Percentiles rank a stretch among this genome's conserved stretches.
phyloP scores from a whole-genome alignment of 2,888 invertebrate species.

The Seira ritae region DNA sequence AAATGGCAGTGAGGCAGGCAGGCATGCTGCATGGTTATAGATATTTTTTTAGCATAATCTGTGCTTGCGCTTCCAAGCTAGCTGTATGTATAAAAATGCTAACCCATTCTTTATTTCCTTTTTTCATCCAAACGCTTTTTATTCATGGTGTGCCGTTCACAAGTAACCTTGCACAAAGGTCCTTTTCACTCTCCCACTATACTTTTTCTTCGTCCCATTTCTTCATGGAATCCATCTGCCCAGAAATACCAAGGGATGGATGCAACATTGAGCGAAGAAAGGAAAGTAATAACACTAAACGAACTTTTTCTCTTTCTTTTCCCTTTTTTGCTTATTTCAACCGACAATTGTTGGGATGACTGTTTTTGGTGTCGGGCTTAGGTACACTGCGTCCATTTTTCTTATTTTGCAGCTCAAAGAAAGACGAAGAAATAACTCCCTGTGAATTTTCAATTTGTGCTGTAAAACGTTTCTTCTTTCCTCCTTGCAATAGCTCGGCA shows the following conservation, averaged over 20 bases:
- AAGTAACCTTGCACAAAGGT: constrained; percentile 19
- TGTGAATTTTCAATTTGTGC: constrained; percentile 21
- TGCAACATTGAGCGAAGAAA: constrained; percentile 24
- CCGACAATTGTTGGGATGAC: constrained; percentile 18
- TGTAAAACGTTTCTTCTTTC: constrained; percentile 9
- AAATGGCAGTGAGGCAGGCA: constrained; percentile 36
- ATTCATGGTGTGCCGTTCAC: constrained; percentile 19
- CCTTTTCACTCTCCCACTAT: constrained; percentile 17
- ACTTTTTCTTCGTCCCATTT: constrained; percentile 3
- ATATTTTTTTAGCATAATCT: constrained; percentile 17
- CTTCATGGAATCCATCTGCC: constrained; percentile 20
- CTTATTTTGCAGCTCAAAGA: constrained; percentile 14
- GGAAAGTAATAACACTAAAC: constrained; percentile 19
- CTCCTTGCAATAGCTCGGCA: too few species aligned
- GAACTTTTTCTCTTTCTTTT: constrained; percentile 11
- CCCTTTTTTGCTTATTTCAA: constrained; percentile 6
- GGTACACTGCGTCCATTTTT: constrained; percentile 12
- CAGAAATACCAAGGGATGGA: constrained; percentile 26
- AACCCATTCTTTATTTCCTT: constrained; percentile 21
- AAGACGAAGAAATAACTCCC: constrained; percentile 4
- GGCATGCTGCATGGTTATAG: constrained; percentile 13
- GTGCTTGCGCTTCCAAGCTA: constrained; percentile 14
- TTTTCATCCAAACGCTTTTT: constrained; percentile 16
- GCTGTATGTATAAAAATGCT: constrained; percentile 6
- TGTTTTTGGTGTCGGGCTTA: constrained; percentile 7